These are phyloP conservation scores for Sebastes umbrosus DNA, from an alignment of 2,797 vertebrate species.

Conservation along the genomic window DNA sequence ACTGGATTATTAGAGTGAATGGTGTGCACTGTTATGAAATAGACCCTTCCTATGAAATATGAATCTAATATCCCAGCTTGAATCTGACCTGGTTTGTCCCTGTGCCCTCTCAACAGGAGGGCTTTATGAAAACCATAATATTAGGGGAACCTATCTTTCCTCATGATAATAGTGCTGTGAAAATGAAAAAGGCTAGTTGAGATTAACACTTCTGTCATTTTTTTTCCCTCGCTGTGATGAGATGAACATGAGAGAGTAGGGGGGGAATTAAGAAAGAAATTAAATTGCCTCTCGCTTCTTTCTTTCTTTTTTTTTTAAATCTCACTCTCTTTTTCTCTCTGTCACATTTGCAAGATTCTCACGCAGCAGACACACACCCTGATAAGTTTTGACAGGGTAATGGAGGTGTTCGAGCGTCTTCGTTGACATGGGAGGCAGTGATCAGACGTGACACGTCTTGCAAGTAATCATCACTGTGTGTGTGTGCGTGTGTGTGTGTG, in stretches of 20 bases:
- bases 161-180: conserved; percentile 28
- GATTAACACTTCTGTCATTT: conserved; percentile 44
- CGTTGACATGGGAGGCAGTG: conserved; percentile 24
- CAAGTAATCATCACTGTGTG: conserved; percentile 13
- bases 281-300: conserved; percentile 33
- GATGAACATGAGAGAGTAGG: conserved; percentile 21
- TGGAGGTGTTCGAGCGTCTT: conserved; percentile 31
- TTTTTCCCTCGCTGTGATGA: conserved; percentile 30
- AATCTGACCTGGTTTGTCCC: conserved; percentile 35
- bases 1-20: neutral
- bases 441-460: conserved; percentile 43
- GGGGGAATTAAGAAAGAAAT: conserved; percentile 13
- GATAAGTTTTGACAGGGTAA: conserved; percentile 42
- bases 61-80: conserved; percentile 40
- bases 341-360: conserved; percentile 39
- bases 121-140: conserved; percentile 43
- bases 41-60: conserved; percentile 14
- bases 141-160: conserved; percentile 12
- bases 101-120: conserved; percentile 1
- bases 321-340: neutral
- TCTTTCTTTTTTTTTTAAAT: neutral
- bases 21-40: neutral
- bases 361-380: neutral
- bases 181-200: conserved; percentile 34
- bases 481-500: neutral